Evolutionary conservation across 2,113 vertebrate genomes (phyloP).

Genomic region (Dolichotis patagonum): DNA sequence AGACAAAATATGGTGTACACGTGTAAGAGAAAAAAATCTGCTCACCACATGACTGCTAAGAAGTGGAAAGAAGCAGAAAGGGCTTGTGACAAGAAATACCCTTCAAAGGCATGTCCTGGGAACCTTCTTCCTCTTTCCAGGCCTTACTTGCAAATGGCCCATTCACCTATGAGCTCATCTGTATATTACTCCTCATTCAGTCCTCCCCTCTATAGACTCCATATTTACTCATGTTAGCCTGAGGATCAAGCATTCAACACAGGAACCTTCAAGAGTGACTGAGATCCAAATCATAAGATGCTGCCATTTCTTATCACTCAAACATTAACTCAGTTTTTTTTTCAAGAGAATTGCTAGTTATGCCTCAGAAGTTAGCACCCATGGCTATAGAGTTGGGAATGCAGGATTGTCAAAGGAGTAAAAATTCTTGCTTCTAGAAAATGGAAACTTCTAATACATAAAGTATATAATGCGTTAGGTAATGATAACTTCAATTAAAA

Average conservation of each 20-base stretch:
- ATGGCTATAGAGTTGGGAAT: background rate
- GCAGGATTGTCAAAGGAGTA: background rate
- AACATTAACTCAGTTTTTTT: background rate
- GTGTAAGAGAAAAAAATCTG: background rate
- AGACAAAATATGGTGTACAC: background rate
- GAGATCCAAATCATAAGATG: background rate
- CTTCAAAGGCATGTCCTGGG: background rate
- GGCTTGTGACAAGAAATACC: background rate
- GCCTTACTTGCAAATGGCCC: background rate
- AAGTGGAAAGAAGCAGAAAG: background rate
- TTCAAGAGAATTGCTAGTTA: background rate
- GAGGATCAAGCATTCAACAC: too few relatives aligned
- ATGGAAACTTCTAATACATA: background rate
- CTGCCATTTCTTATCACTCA: background rate
- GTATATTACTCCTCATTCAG: background rate
- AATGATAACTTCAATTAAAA: conserved; percentile 35
- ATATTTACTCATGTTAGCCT: background rate
- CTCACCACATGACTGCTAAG: background rate
- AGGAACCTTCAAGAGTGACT: background rate
- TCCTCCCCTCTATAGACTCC: background rate
- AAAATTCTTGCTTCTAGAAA: background rate
- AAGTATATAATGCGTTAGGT: background rate
- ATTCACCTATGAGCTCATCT: background rate
- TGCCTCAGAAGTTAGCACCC: background rate
- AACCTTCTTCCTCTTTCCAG: background rate